Percentiles rank a stretch among this genome's conserved stretches.
phyloP scores from a whole-genome alignment of 2,888 invertebrate species.

The Leptothorax acervorum region DNA sequence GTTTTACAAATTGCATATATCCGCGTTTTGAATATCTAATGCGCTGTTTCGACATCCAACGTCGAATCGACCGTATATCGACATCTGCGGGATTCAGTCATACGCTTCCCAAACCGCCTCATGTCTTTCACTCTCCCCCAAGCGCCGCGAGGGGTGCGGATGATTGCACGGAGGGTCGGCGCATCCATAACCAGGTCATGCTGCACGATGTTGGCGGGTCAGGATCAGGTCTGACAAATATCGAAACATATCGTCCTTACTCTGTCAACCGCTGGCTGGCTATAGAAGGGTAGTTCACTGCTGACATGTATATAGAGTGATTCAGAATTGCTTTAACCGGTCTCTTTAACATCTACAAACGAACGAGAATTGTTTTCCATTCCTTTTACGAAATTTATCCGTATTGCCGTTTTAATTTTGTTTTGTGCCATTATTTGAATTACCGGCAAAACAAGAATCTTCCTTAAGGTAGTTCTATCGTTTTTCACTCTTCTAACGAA shows the following conservation, averaged over 20 bases:
- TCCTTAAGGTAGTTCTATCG: no score
- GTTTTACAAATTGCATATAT: slow-evolving; percentile 22
- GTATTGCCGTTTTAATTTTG: not conserved
- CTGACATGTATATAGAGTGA: not conserved
- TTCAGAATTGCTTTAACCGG: not conserved
- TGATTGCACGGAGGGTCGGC: not conserved
- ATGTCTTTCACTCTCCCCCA: not conserved
- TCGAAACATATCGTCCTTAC: slow-evolving; percentile 37
- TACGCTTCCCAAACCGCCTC: not conserved
- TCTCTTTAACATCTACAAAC: not conserved
- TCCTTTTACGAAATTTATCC: not conserved
- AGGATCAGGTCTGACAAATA: slow-evolving; percentile 45
- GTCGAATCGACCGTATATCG: slow-evolving; percentile 27
- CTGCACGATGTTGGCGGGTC: not conserved
- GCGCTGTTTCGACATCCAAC: slow-evolving; percentile 1
- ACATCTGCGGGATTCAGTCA: not conserved
- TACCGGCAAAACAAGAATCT: no score
- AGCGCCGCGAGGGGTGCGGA: slow-evolving; percentile 20
- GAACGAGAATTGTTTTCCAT: not conserved
- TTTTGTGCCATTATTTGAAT: not conserved
- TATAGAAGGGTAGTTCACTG: not conserved
- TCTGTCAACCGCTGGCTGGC: not conserved
- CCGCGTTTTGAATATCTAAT: slow-evolving; percentile 32
- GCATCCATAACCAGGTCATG: slow-evolving; percentile 20
- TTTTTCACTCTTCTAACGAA: no score